These are phyloP conservation scores for Allygus modestus DNA, from an alignment of 2,888 invertebrate genomes.

Conservation along the genomic window DNA sequence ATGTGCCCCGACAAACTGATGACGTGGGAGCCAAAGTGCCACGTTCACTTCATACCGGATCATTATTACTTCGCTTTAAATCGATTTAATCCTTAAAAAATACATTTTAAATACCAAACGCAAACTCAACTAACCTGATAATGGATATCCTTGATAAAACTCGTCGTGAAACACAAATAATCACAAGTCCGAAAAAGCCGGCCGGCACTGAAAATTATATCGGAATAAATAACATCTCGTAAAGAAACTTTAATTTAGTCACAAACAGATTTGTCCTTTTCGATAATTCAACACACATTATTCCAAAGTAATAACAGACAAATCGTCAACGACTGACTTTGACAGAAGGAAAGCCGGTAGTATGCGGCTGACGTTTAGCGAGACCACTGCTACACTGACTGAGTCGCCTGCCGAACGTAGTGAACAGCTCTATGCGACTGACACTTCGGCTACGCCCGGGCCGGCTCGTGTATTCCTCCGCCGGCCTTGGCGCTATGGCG, in stretches of 20 bases:
- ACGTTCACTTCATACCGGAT: slow-evolving; percentile 8
- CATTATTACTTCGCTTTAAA: not conserved
- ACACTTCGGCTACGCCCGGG: slow-evolving; percentile 54
- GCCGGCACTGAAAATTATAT: slow-evolving; percentile 39
- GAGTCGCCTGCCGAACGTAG: slow-evolving; percentile 31
- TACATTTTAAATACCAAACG: not conserved
- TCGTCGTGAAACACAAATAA: slow-evolving; percentile 31
- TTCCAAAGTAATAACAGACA: slow-evolving; percentile 24
- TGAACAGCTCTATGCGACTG: slow-evolving; percentile 33
- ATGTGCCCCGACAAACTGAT: slow-evolving; percentile 24
- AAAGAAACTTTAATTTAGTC: slow-evolving; percentile 5
- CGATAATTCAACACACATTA: slow-evolving; percentile 42
- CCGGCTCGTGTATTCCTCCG: slow-evolving; percentile 51
- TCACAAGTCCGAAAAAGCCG: slow-evolving; percentile 50
- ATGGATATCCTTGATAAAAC: slow-evolving; percentile 22
- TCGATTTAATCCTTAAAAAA: not conserved
- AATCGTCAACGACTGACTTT: slow-evolving; percentile 1
- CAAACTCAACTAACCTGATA: slow-evolving; percentile 22
- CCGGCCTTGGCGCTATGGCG: slow-evolving; percentile 63
- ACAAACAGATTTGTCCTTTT: slow-evolving; percentile 18
- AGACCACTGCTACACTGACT: slow-evolving; percentile 8
- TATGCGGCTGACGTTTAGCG: slow-evolving; percentile 11
- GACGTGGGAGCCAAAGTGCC: slow-evolving; percentile 43
- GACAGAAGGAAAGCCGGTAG: slow-evolving; percentile 8
- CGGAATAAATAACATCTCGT: slow-evolving; percentile 20